Percentiles rank a stretch among this genome's conserved stretches.
phyloP scores from a whole-genome alignment of 2,888 invertebrate species.

The Platerodrilus igneus region DNA sequence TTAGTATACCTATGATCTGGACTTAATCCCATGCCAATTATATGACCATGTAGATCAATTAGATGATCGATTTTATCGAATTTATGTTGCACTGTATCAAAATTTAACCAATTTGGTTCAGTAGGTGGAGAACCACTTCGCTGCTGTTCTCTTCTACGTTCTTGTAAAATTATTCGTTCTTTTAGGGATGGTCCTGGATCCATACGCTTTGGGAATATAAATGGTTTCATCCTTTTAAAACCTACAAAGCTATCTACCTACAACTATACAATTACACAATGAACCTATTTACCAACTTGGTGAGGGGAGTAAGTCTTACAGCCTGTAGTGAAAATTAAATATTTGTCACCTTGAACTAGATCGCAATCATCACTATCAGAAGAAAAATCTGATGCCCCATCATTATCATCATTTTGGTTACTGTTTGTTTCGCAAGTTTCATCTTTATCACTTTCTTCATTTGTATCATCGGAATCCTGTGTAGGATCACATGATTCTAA shows the following conservation, averaged over 20 bases:
- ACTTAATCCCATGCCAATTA: slow-evolving; percentile 81
- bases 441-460: slow-evolving; percentile 35
- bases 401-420: slow-evolving; percentile 24
- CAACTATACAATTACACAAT: neutral
- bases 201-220: slow-evolving; percentile 62
- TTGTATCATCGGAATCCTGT: slow-evolving; percentile 38
- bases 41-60: slow-evolving; percentile 80
- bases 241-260: too few species aligned
- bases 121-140: slow-evolving; percentile 47
- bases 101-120: slow-evolving; percentile 65
- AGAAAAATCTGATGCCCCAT: slow-evolving; percentile 32
- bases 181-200: slow-evolving; percentile 65
- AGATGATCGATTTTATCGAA: slow-evolving; percentile 74
- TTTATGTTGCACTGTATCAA: slow-evolving; percentile 61
- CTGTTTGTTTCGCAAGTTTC: slow-evolving; percentile 26
- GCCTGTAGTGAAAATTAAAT: slow-evolving; percentile 78
- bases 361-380: slow-evolving; percentile 38
- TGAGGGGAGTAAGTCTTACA: slow-evolving; percentile 80
- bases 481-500: slow-evolving; percentile 33
- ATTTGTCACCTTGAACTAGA: slow-evolving; percentile 59
- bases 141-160: slow-evolving; percentile 52
- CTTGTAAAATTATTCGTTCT: slow-evolving; percentile 60
- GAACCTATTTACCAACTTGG: slow-evolving; percentile 59
- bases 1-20: slow-evolving; percentile 65
- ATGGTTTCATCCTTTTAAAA: slow-evolving; percentile 67